Conservation (phyloP, 2,113 vertebrate genomes). For the Sinosuthora webbiana region DNA sequence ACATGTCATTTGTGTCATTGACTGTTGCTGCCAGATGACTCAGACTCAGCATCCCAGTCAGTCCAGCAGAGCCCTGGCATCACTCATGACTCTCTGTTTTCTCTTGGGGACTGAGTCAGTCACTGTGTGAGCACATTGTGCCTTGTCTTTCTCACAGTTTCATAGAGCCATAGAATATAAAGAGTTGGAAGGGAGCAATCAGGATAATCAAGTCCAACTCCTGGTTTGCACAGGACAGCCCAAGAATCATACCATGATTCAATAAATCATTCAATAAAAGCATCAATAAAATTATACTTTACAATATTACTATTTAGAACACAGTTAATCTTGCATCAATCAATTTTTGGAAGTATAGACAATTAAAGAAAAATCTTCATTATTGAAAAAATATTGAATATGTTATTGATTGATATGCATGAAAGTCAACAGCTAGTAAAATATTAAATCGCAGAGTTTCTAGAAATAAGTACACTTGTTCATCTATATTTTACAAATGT, state of each 20-base stretch:
- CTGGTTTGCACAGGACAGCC: not conserved
- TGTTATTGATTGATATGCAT: not conserved
- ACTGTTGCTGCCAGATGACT: not conserved
- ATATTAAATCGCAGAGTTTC: not conserved
- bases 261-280: not conserved
- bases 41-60: not conserved
- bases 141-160: not conserved
- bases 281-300: not conserved
- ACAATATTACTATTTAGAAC: not conserved
- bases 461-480: not conserved
- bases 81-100: not conserved
- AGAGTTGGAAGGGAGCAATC: not conserved
- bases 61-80: not conserved
- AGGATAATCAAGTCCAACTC: not conserved
- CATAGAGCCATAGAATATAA: not conserved
- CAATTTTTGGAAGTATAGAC: not conserved
- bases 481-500: not conserved
- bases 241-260: not conserved
- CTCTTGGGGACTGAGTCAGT: not conserved
- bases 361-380: not conserved
- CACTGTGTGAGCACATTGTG: accelerated
- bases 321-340: not conserved
- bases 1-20: accelerated
- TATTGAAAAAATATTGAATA: not conserved
- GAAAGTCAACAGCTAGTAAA: not conserved